Base-by-base conservation (phyloP, 2,888 invertebrate species). In the Unio delphinus region DNA sequence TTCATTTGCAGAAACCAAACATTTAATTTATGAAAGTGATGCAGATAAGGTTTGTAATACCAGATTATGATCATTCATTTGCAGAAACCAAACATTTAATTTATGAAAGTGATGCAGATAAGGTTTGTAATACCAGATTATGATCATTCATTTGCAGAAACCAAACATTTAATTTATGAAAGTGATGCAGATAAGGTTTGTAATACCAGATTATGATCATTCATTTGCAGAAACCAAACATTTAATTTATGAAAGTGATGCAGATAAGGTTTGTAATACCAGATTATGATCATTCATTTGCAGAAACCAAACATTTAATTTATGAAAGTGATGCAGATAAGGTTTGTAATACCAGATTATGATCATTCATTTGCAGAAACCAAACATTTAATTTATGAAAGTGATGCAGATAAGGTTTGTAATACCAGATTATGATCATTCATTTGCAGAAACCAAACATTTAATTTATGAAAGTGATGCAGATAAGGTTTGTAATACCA, bases 291-390 rank as follows among this genome's bases (percentile, higher is more conserved):
- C 98, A 98, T 91, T 96, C 98, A 0, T 96, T 96, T 87, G 97
- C 98, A 1, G 99, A 99, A 91, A 95, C 98, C 11, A 94, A 95
- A 72, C 99, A 99, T 91, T 92, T 99, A 63, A 94, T 99, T 78
- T 96, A 95, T 90, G 97, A 98, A 90, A 95, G 98, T 0, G 99
- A 99, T 90, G 91, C 92, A 0, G 95, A 99, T 91, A 94, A 94
- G 89, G 91, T n/a, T n/a, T n/a, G n/a, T n/a, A n/a, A n/a, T n/a
- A 1, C 93, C 95, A 0, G 97, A 98, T 90, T 99, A 97, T 90
- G 98, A 99, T 91, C 98, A 98, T 91, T 96, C 98, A 0, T 96
- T 96, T 87, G 97, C 98, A 1, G 99, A 99, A 91, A 95, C 98
- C 11, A 94, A 95, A 72, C 99, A 99, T 91, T 92, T 99, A 63